Conservation (phyloP, 2,888 invertebrate genomes). For the Sesamia inferens region DNA sequence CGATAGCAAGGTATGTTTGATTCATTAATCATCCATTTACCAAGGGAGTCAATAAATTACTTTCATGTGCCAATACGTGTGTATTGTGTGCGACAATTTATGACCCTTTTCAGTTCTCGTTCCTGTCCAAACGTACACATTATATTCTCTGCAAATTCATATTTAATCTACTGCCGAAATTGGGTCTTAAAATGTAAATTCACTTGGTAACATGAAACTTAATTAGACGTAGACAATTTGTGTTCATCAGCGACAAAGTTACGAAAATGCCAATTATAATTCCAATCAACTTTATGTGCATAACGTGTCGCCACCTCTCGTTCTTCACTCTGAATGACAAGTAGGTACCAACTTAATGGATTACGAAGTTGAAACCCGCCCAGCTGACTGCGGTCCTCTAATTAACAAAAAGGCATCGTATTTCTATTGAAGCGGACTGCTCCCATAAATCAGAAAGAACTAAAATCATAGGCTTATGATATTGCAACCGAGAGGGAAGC, state of each 20-base stretch:
- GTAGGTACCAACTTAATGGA: constrained; percentile 74
- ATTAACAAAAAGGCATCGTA: constrained; percentile 78
- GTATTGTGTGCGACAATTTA: constrained; percentile 51
- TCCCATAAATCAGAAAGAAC: constrained; percentile 76
- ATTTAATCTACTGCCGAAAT: constrained; percentile 35
- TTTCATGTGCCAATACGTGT: constrained; percentile 54
- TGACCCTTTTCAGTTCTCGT: constrained; percentile 30
- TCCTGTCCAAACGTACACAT: neutral
- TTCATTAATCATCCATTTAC: constrained; percentile 60
- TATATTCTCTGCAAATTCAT: constrained; percentile 26
- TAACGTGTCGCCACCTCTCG: constrained; percentile 69
- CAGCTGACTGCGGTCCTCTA: constrained; percentile 70
- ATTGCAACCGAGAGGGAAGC: constrained; percentile 75
- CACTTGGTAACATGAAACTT: constrained; percentile 41
- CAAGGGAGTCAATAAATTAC: constrained; percentile 46
- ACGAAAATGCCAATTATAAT: constrained; percentile 69
- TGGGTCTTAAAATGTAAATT: constrained; percentile 33
- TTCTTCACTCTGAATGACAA: constrained; percentile 67
- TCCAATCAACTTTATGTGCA: constrained; percentile 79
- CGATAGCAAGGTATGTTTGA: constrained; percentile 96
- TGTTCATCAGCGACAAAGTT: constrained; percentile 52
- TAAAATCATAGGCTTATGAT: constrained; percentile 79
- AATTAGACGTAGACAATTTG: constrained; percentile 45
- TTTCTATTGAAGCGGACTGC: constrained; percentile 57
- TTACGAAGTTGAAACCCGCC: constrained; percentile 72